These are phyloP conservation scores for Onychostruthus taczanowskii DNA, from an alignment of 2,113 vertebrate genomes.

Conservation along the genomic window DNA sequence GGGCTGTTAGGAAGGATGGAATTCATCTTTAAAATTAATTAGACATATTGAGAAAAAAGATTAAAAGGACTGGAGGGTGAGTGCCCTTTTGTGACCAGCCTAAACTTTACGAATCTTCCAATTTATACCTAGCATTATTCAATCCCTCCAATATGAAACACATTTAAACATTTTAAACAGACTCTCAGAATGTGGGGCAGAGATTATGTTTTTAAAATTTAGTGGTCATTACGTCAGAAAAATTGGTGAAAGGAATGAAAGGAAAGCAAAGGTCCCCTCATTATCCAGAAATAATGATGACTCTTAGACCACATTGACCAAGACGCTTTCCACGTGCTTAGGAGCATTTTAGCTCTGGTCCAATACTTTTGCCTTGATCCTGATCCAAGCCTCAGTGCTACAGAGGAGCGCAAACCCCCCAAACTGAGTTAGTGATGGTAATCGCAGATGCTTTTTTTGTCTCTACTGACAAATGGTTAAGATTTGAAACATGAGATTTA, in stretches of 20 bases:
- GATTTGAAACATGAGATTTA: neutral
- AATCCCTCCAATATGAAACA: neutral
- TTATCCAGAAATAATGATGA: neutral
- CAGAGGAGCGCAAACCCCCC: neutral
- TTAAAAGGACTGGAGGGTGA: neutral
- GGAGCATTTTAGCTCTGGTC: neutral
- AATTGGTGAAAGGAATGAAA: neutral
- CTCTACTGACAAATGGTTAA: neutral
- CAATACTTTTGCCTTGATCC: neutral
- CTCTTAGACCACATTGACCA: neutral
- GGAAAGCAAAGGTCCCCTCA: neutral
- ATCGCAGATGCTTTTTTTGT: neutral
- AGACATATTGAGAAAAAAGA: neutral
- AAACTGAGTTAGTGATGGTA: neutral
- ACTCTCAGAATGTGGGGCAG: neutral
- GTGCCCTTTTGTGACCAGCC: neutral
- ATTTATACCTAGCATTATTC: neutral
- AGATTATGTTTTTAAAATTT: neutral
- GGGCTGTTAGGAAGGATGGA: neutral
- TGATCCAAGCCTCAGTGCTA: neutral
- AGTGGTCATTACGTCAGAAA: neutral
- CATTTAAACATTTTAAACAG: neutral
- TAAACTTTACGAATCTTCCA: neutral
- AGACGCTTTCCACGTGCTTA: neutral
- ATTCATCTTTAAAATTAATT: conserved; percentile 37